Evolutionary conservation across 1,140 invertebrate species (phyloP).

Genomic region (Megathymus violae): DNA sequence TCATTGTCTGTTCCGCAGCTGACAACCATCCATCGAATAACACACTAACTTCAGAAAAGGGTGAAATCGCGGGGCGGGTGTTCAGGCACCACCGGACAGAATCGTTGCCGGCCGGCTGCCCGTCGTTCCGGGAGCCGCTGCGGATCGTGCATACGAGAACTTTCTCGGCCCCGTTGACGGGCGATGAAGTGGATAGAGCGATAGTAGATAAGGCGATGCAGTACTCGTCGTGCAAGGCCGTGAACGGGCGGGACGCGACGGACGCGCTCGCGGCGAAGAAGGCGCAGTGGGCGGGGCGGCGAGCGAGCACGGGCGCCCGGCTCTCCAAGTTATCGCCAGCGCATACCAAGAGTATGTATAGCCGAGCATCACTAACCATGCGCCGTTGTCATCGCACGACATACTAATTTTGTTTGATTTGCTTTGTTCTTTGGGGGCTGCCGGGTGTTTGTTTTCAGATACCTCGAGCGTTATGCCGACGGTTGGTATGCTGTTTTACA

Average conservation of each 20-base stretch:
- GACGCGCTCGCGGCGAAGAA: no score
- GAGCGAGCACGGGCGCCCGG: conserved; percentile 64
- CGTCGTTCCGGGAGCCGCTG: conserved; percentile 61
- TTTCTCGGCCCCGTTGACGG: conserved; percentile 86
- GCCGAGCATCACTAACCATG: conserved; percentile 47
- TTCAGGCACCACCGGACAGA: conserved; percentile 69
- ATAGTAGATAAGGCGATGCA: conserved; percentile 78
- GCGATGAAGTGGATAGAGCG: conserved; percentile 84
- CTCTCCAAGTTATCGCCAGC: conserved; percentile 69
- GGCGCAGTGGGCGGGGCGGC: conserved; percentile 54
- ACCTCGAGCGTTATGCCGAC: no score
- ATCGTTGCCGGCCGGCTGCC: conserved; percentile 66
- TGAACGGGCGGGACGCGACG: conserved; percentile 58
- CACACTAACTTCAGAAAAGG: conserved; percentile 67
- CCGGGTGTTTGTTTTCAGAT: conserved; percentile 1
- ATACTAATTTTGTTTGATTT: conserved; percentile 35
- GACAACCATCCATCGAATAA: conserved; percentile 73
- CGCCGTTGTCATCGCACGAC: conserved; percentile 39
- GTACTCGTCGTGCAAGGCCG: conserved; percentile 60
- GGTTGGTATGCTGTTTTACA: no score
- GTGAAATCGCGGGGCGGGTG: conserved; percentile 51
- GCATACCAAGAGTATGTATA: conserved; percentile 75
- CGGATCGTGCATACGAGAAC: conserved; percentile 85
- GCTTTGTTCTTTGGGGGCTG: conserved; percentile 20
- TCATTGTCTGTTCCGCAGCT: conserved; percentile 75